Conservation (phyloP, 2,888 invertebrate genomes). For the Serripes groenlandicus region DNA sequence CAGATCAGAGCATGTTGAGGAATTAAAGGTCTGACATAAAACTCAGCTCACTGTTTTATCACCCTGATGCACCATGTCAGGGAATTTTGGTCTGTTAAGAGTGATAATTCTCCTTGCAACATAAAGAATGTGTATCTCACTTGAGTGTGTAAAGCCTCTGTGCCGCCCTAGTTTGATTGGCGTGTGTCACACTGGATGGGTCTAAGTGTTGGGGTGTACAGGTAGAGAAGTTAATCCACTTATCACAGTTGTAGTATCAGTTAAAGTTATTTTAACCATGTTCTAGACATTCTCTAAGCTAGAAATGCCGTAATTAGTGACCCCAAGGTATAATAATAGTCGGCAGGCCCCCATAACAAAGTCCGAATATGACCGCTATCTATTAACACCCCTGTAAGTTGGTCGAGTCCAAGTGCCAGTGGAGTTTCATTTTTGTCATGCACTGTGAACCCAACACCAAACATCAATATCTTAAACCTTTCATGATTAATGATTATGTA, state of each 20-base stretch:
- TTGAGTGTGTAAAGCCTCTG: constrained; percentile 74
- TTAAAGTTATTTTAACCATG: not conserved
- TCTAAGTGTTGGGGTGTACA: constrained; percentile 70
- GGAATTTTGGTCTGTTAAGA: not conserved
- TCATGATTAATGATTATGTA: constrained; percentile 79
- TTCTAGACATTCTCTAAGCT: not conserved
- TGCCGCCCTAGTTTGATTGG: constrained; percentile 83
- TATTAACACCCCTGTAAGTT: constrained; percentile 46
- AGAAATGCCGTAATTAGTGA: not conserved
- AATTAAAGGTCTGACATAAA: not conserved
- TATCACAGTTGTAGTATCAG: not conserved
- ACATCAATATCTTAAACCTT: constrained; percentile 83
- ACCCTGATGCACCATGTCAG: not conserved
- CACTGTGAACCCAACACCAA: constrained; percentile 82
- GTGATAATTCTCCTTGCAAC: not conserved
- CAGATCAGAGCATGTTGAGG: not conserved
- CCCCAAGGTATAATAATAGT: not conserved
- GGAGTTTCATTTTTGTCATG: constrained; percentile 84
- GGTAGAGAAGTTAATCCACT: constrained; percentile 49
- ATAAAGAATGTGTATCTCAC: constrained; percentile 30
- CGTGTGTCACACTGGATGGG: constrained; percentile 83
- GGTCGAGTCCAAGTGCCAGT: constrained; percentile 80
- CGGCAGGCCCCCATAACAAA: not conserved
- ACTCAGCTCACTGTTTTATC: not conserved
- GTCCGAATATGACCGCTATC: not conserved